These are phyloP conservation scores for Phoxinus dragarum DNA, from an alignment of 2,797 vertebrate species.

Conservation along the genomic window DNA sequence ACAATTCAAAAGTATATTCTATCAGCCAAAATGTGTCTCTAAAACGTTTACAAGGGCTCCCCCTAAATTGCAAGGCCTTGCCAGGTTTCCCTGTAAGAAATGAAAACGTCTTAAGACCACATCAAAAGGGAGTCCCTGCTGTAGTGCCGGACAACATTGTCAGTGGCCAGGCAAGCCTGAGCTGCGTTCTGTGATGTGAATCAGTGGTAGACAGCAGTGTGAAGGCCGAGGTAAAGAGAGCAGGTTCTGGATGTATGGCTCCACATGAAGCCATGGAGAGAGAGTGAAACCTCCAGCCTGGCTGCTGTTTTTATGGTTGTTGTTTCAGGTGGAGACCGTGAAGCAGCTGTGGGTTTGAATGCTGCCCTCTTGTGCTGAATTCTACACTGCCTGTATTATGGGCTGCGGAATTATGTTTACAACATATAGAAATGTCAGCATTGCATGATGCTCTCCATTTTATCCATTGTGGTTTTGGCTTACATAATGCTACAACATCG, in stretches of 20 bases:
- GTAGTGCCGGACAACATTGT: constrained; percentile 84
- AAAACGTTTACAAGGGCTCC: constrained; percentile 30
- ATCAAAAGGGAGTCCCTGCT: constrained; percentile 89
- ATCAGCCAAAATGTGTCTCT: constrained; percentile 18
- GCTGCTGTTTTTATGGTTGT: constrained; percentile 80
- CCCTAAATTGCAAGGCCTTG: constrained; percentile 51
- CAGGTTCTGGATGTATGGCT: constrained; percentile 36
- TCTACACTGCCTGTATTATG: constrained; percentile 68
- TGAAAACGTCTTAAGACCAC: constrained; percentile 78
- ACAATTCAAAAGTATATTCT: background rate
- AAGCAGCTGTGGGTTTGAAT: constrained; percentile 75
- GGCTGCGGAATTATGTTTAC: background rate
- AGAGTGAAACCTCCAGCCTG: constrained; percentile 71
- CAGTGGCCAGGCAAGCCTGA: constrained; percentile 73
- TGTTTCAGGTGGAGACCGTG: constrained; percentile 81
- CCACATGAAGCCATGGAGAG: constrained; percentile 72
- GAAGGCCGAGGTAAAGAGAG: constrained; percentile 29
- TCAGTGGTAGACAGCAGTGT: constrained; percentile 53
- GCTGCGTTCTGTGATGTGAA: constrained; percentile 87
- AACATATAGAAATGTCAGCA: background rate
- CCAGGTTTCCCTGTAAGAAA: constrained; percentile 77
- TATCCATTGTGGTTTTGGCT: background rate
- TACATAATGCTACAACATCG: background rate
- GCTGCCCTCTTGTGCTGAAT: constrained; percentile 81
- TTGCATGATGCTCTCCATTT: background rate